phyloP scores from a whole-genome alignment of 2,113 vertebrate genomes.

The Colius striatus region DNA sequence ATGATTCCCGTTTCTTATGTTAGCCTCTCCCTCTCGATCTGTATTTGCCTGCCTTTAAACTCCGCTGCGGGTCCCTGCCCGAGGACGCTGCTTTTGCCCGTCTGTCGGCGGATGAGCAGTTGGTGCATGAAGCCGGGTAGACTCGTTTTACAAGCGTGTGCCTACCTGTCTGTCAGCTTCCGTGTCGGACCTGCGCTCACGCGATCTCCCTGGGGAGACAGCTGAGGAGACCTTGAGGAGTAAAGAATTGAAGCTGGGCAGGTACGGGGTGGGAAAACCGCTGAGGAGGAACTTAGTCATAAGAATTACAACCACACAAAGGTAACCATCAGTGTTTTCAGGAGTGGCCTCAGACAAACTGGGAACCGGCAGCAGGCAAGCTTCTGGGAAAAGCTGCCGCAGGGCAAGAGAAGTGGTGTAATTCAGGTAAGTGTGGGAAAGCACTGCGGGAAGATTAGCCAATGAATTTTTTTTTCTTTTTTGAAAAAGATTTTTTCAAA shows the following conservation, averaged over 20 bases:
- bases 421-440: slow-evolving; percentile 31
- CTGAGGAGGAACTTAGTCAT: background rate
- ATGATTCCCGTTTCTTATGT: background rate
- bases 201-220: background rate
- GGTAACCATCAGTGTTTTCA: background rate
- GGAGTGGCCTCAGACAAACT: background rate
- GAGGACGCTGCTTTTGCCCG: background rate
- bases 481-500: background rate
- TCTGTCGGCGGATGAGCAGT: background rate
- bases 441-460: background rate
- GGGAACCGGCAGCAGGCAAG: background rate
- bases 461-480: background rate
- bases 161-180: background rate
- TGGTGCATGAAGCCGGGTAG: background rate
- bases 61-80: background rate
- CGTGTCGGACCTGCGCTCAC: background rate
- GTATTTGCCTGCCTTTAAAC: background rate
- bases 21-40: background rate
- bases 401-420: background rate
- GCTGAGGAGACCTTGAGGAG: background rate
- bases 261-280: background rate
- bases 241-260: background rate
- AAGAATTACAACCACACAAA: background rate
- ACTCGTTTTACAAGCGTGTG: slow-evolving; percentile 22
- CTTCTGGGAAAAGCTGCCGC: background rate